Conservation (phyloP, 2,888 invertebrate genomes). For the Pardosa pseudoannulata region DNA sequence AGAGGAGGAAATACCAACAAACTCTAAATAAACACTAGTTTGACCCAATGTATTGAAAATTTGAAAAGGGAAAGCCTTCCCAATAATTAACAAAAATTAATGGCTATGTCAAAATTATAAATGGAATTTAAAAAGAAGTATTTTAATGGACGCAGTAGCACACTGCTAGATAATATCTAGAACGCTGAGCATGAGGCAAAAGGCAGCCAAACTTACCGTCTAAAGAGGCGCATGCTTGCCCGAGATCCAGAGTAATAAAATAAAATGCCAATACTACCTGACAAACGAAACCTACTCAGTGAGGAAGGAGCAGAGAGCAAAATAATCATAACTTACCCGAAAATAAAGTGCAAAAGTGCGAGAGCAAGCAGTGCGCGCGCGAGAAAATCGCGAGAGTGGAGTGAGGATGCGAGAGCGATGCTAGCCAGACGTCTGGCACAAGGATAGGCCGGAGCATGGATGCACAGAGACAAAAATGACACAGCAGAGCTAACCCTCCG, state of each 20-base stretch:
- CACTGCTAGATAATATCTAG: too few species aligned
- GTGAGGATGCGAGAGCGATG: conserved; percentile 41
- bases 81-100: too few species aligned
- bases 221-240: background rate
- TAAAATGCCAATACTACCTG: background rate
- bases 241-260: conserved; percentile 4
- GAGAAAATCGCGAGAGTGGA: background rate
- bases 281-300: background rate
- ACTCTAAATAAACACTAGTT: too few species aligned
- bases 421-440: conserved; percentile 41
- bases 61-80: too few species aligned
- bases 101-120: too few species aligned
- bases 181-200: background rate
- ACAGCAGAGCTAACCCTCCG: conserved; percentile 9
- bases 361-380: conserved; percentile 3
- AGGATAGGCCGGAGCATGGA: conserved; percentile 65
- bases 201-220: background rate
- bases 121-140: too few species aligned
- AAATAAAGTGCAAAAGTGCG: conserved; percentile 3
- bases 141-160: too few species aligned
- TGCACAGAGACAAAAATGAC: conserved; percentile 62
- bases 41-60: too few species aligned
- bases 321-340: conserved; percentile 16
- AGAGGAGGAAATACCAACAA: too few species aligned
- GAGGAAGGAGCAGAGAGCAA: background rate